Base-by-base conservation (phyloP, 2,113 vertebrate species). In the Oreochromis tanganicae region DNA sequence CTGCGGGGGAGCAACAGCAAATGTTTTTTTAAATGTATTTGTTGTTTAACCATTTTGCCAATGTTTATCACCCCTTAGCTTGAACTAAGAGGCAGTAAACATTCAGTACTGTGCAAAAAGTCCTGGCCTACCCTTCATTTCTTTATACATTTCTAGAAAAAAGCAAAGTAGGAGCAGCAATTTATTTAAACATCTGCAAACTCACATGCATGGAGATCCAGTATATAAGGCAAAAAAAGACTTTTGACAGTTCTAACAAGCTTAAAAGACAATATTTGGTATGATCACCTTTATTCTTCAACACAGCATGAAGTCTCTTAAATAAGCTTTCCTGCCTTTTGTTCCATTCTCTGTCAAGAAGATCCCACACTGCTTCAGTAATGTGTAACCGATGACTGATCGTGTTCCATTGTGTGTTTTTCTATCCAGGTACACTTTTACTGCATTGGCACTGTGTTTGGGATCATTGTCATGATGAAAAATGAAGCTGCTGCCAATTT, bases 1-100 rank as follows among this genome's bases (percentile, higher is more conserved):
- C 93, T 98, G 8, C 94, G 24, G 56, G n/a, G 57, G 24, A 43
- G 27, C 13, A 48, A 84, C 43, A 91, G 10, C 11, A 61, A 41
- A 27, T 73, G n/a, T 6, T 4, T 34, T 34, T 85, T 59, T 29
- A 24, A 5, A 63, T 52, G 16, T 14, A 10, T 46, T 48, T 38
- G 38, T n/a, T 27, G 24, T 57, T 66, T 9, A 68, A 32, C 7
- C 9, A 41, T 41, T 50, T 73, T 1, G 1, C 14, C 13, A 4
- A 16, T 71, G 61, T 71, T 73, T 73, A 46, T 46, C 21, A 17
- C 6, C 24, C 14, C 24, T 50, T 48, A 75, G 14, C 71, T 75
- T 75, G 43, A 75, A 29, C 43, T 50, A 50, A 50, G 43, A 14
- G 6, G 16, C 43, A 32, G 16, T 75, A 75, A 7, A 32, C 41